phyloP scores from a whole-genome alignment of 2,113 vertebrate species.

The Clarias magur region DNA sequence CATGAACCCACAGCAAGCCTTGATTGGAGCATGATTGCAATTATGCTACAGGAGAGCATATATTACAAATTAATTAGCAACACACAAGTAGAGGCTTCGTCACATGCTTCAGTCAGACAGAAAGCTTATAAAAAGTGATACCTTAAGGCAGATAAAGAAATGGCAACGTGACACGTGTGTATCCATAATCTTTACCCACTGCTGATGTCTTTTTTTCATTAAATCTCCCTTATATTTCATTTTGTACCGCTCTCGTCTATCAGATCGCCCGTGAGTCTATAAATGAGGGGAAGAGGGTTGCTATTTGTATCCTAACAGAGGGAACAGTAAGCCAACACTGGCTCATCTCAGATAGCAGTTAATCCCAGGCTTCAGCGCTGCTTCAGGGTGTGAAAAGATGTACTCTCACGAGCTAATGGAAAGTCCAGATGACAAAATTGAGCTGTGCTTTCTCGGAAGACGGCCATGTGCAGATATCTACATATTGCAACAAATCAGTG shows the following conservation, averaged over 20 bases:
- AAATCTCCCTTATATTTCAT: neutral
- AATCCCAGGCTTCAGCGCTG: slow-evolving; percentile 43
- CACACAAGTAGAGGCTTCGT: neutral
- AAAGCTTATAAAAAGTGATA: neutral
- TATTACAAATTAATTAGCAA: neutral
- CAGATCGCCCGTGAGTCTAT: neutral
- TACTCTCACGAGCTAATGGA: slow-evolving; percentile 48
- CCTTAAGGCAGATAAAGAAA: too few relatives aligned
- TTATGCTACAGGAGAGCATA: neutral
- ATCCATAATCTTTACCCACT: neutral
- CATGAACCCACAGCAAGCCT: neutral
- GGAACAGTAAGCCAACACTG: slow-evolving; percentile 7
- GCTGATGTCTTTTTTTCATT: neutral
- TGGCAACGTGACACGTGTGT: neutral
- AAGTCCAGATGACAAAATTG: slow-evolving; percentile 26
- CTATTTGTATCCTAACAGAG: neutral
- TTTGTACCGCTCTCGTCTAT: neutral
- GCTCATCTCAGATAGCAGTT: slow-evolving; percentile 39
- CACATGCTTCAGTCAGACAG: neutral
- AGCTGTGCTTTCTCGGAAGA: neutral
- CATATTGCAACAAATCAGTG: neutral
- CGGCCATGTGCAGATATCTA: neutral
- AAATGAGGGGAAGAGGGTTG: neutral
- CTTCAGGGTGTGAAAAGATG: slow-evolving; percentile 32
- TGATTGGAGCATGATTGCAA: neutral